Evolutionary conservation across 2,888 invertebrate species (phyloP), one percentile per base, ranked within the genome.

Genomic region (Netelia inedita): DNA sequence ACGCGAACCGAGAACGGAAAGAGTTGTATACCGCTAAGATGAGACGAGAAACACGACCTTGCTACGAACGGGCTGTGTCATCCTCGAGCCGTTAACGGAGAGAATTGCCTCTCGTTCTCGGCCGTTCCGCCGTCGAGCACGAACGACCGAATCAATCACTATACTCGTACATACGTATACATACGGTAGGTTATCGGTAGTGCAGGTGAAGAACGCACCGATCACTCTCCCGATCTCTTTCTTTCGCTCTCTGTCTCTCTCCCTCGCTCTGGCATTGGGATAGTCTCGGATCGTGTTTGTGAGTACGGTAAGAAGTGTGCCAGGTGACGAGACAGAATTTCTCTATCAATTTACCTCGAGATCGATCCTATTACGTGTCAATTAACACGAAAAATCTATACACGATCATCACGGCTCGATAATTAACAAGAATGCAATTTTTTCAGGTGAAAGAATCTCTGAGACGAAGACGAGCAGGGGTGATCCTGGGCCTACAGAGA

Each of bases 11-110:
- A 89, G 86, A 90, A 90, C 90, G 89, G 90, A 91, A 91, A 89
- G 90, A 90, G 90, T 87, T 89, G 88, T 91, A 57, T 46, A 92
- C 91, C 91, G 91, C 92, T 92, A 92, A 90, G 91, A 93, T 90
- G 86, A 86, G 88, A 90, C 88, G 89, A 90, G 89, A 89, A 88
- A 90, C 87, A 87, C 91, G 91, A 90, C 91, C 91, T 92, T 92
- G 92, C 88, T 79, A 86, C 88, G 90, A 91, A 92, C 92, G 89
- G 89, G 93, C 93, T 92, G 92, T 91, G 93, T 93, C 93, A 93
- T 93, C 92, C 91, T 91, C 89, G 91, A 88, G 89, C 93, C 93
- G 93, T 93, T 93, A 93, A 92, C 89, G 90, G 53, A 69, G 75
- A 80, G 69, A 74, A 87, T 89, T 88, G 43, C 14, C 16, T 46